Conservation (phyloP, 2,888 invertebrate genomes). For the Timema cristinae region DNA sequence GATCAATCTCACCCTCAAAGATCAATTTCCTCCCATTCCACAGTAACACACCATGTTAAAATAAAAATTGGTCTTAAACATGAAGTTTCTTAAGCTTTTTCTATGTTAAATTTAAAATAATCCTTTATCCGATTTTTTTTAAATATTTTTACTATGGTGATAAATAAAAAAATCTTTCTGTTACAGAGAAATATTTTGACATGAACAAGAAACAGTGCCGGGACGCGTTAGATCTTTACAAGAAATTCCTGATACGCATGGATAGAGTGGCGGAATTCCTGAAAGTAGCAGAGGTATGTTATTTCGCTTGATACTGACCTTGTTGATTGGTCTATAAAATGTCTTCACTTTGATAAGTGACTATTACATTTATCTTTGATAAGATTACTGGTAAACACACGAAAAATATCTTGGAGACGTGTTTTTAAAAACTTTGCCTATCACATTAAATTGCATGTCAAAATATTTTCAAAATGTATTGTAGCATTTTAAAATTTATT, state of each 20-base stretch:
- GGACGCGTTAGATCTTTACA: conserved; percentile 97
- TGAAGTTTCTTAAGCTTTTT: too few species aligned
- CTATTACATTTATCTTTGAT: not conserved
- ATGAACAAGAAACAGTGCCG: conserved; percentile 99
- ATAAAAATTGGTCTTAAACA: too few species aligned
- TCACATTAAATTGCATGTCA: not conserved
- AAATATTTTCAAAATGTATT: not conserved
- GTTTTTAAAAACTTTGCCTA: too few species aligned
- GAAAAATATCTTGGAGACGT: too few species aligned
- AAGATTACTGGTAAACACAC: too few species aligned
- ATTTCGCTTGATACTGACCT: conserved; percentile 1
- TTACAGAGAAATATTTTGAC: conserved; percentile 94
- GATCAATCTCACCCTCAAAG: too few species aligned
- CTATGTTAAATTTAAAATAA: too few species aligned
- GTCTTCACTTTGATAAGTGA: conserved; percentile 6
- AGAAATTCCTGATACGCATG: conserved; percentile 97
- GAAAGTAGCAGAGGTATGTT: conserved; percentile 66
- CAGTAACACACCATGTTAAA: too few species aligned
- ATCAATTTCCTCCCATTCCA: not conserved
- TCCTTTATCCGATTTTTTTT: too few species aligned
- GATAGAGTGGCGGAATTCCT: conserved; percentile 97
- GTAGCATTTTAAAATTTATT: too few species aligned
- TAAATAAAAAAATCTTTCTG: too few species aligned
- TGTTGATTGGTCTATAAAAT: not conserved
- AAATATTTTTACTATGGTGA: too few species aligned